A percentile compares a stretch with the other conserved stretches of the same genome.
phyloP scores from a whole-genome alignment of 1,140 invertebrate species.

The Callitettix versicolor region DNA sequence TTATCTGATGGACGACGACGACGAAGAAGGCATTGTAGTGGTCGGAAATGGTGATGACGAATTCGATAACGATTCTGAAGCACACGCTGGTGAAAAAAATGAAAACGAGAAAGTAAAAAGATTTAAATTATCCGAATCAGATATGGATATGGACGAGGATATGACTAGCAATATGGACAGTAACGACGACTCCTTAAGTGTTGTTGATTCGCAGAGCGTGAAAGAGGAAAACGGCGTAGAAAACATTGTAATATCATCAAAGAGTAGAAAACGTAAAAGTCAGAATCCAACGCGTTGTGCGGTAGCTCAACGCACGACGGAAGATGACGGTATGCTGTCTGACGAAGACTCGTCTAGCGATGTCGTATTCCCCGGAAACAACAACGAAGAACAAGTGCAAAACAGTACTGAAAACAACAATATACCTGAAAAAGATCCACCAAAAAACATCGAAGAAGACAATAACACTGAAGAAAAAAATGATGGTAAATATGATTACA shows the following conservation, averaged over 20 bases:
- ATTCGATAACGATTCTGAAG: constrained; percentile 43
- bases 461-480: no score
- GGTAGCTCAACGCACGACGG: constrained; percentile 35
- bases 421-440: no score
- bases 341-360: constrained; percentile 57
- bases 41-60: constrained; percentile 52
- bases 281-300: constrained; percentile 81
- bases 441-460: no score
- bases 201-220: constrained; percentile 39
- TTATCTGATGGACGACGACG: constrained; percentile 39
- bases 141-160: constrained; percentile 48
- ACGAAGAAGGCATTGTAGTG: constrained; percentile 49
- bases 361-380: constrained; percentile 34
- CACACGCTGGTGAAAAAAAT: constrained; percentile 33
- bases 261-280: constrained; percentile 71
- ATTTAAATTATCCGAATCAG: constrained; percentile 45
- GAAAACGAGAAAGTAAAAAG: constrained; percentile 57
- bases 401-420: no score
- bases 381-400: no score
- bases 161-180: constrained; percentile 54
- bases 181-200: constrained; percentile 57
- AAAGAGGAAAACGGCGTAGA: constrained; percentile 38
- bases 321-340: constrained; percentile 46
- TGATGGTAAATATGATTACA: no score
- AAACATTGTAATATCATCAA: constrained; percentile 28